Percentiles rank a stretch among this genome's conserved stretches.
phyloP scores from a whole-genome alignment of 2,888 invertebrate species.

The Harpagoxenus sublaevis region DNA sequence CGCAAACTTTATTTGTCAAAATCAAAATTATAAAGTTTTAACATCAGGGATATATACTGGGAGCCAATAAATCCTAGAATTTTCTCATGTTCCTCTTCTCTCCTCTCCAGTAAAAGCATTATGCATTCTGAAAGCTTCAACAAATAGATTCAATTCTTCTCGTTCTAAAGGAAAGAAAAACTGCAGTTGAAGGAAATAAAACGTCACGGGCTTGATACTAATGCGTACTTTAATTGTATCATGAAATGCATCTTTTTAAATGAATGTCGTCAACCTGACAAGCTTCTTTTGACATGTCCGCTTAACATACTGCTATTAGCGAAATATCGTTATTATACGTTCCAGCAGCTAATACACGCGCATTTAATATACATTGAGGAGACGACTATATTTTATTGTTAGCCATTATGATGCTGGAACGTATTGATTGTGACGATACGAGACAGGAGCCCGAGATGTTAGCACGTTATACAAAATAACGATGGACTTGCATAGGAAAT shows the following conservation, averaged over 20 bases:
- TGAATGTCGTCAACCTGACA: neutral
- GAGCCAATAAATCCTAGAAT: conserved; percentile 5
- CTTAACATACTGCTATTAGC: neutral
- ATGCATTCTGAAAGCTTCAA: conserved; percentile 12
- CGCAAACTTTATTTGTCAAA: neutral
- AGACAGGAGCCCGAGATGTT: neutral
- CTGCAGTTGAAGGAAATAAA: neutral
- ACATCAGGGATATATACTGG: neutral
- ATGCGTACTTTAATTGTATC: neutral
- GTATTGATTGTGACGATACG: conserved; percentile 23
- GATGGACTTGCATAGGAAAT: conserved; percentile 9
- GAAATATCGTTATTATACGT: conserved; percentile 16
- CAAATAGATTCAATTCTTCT: conserved; percentile 29
- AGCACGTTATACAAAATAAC: conserved; percentile 30
- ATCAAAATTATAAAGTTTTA: conserved; percentile 5
- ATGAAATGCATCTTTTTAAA: neutral
- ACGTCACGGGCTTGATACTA: neutral
- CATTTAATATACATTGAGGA: conserved; percentile 25
- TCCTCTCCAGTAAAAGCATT: neutral
- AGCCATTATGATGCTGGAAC: conserved; percentile 17
- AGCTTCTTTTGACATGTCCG: neutral
- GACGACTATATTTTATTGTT: neutral
- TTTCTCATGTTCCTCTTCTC: neutral
- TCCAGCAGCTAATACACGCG: conserved; percentile 11
- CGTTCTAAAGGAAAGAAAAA: neutral